phyloP scores from a whole-genome alignment of 1,140 invertebrate species.

The Drosophila parabipectinata region DNA sequence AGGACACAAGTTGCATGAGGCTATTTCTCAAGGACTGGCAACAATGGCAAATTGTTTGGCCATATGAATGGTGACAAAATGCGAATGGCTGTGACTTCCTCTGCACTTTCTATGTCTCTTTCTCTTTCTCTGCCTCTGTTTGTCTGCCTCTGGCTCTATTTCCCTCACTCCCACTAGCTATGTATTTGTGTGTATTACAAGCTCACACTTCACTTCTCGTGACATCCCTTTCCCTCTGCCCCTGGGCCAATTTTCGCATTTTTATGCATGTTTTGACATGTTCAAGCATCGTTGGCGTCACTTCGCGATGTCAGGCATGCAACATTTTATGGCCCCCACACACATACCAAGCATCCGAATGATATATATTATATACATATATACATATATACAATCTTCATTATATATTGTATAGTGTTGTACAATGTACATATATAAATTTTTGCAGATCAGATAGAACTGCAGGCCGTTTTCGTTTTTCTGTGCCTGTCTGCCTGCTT shows the following conservation, averaged over 20 bases:
- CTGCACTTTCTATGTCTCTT: background rate
- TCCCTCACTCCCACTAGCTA: no score
- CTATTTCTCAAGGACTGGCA: constrained; percentile 6
- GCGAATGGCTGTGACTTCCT: constrained; percentile 10
- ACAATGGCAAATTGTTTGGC: constrained; percentile 17
- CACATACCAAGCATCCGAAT: background rate
- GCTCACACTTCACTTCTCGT: constrained; percentile 14
- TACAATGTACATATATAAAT: background rate
- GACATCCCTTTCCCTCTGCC: background rate
- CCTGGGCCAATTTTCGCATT: constrained; percentile 46
- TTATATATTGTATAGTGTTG: background rate
- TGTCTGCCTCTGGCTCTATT: no score
- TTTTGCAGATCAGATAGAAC: constrained; percentile 26
- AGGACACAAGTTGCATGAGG: background rate
- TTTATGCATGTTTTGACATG: constrained; percentile 77
- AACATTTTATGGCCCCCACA: constrained; percentile 61
- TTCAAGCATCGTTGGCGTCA: constrained; percentile 70
- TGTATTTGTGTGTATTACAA: background rate
- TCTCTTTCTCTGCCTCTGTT: background rate
- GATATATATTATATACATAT: constrained; percentile 8
- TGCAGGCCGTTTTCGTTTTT: constrained; percentile 24
- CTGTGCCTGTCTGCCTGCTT: constrained; percentile 5
- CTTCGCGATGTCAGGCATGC: constrained; percentile 62
- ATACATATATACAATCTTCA: background rate
- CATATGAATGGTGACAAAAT: constrained; percentile 27